Percentiles rank a stretch among this genome's conserved stretches.
These are phyloP conservation scores for Mycalesis mineus DNA, from an alignment of 2,888 invertebrate species.

Conservation along the genomic window DNA sequence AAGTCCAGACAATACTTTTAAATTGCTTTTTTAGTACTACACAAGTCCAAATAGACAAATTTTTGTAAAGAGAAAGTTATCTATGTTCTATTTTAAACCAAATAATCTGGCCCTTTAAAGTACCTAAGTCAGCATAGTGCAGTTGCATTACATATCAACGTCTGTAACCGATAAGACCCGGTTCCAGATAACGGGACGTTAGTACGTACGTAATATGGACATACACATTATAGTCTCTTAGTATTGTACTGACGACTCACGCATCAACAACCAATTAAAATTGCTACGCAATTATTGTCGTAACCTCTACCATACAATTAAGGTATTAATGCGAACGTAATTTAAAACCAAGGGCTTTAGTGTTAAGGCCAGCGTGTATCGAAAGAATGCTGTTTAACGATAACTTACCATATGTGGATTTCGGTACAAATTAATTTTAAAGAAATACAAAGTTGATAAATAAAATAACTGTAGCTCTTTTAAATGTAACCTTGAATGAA, in stretches of 20 bases:
- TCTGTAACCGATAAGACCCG: slow-evolving; percentile 9
- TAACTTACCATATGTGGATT: slow-evolving; percentile 1
- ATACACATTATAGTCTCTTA: neutral
- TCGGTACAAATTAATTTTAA: neutral
- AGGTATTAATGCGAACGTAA: slow-evolving; percentile 1
- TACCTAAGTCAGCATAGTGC: neutral
- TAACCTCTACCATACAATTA: slow-evolving; percentile 3
- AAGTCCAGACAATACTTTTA: neutral
- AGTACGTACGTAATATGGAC: neutral
- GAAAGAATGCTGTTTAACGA: slow-evolving; percentile 45
- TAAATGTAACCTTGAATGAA: no score
- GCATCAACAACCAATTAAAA: slow-evolving; percentile 3
- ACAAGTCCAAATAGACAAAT: no score
- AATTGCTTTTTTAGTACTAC: no score
- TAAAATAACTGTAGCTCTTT: no score
- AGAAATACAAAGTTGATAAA: neutral
- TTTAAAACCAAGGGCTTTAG: slow-evolving; percentile 20
- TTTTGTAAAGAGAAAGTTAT: no score
- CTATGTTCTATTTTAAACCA: neutral
- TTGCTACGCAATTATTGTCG: neutral
- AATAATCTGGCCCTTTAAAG: neutral
- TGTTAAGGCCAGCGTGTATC: slow-evolving; percentile 48
- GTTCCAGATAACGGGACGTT: slow-evolving; percentile 4
- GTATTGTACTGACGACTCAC: neutral
- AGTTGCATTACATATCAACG: neutral